Conservation (phyloP, 2,888 invertebrate genomes). For the Stictocephala bisonia region DNA sequence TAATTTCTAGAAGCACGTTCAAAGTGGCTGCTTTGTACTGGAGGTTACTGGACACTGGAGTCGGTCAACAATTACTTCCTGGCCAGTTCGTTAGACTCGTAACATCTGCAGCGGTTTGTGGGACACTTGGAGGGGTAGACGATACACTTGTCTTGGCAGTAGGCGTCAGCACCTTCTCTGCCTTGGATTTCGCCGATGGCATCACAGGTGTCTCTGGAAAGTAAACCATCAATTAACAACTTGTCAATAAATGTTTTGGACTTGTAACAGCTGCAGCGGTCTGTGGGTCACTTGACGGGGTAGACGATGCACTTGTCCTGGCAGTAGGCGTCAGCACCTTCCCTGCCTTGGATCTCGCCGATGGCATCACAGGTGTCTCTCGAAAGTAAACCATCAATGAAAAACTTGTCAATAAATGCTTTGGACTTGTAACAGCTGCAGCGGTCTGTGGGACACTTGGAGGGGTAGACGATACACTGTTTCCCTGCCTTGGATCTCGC, state of each 20-base stretch:
- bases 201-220: slow-evolving; percentile 80
- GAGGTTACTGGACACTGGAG: too few species aligned
- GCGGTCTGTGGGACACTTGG: slow-evolving; percentile 76
- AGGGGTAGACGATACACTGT: slow-evolving; percentile 81
- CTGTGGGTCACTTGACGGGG: slow-evolving; percentile 74
- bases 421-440: slow-evolving; percentile 74
- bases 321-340: slow-evolving; percentile 86
- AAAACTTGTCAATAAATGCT: too few species aligned
- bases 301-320: slow-evolving; percentile 88
- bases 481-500: slow-evolving; percentile 80
- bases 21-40: too few species aligned
- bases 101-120: slow-evolving; percentile 77
- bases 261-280: slow-evolving; percentile 77
- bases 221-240: too few species aligned
- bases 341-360: slow-evolving; percentile 77
- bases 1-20: too few species aligned
- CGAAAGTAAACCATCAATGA: too few species aligned
- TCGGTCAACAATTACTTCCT: too few species aligned
- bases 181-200: slow-evolving; percentile 82
- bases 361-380: slow-evolving; percentile 86
- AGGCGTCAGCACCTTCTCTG: slow-evolving; percentile 80
- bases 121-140: slow-evolving; percentile 80
- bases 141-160: slow-evolving; percentile 88
- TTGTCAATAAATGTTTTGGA: too few species aligned
- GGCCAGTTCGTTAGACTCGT: too few species aligned